A percentile compares a stretch with the other conserved stretches of the same genome.
phyloP scores from a whole-genome alignment of 2,888 invertebrate species.

The Cactoblastis cactorum region DNA sequence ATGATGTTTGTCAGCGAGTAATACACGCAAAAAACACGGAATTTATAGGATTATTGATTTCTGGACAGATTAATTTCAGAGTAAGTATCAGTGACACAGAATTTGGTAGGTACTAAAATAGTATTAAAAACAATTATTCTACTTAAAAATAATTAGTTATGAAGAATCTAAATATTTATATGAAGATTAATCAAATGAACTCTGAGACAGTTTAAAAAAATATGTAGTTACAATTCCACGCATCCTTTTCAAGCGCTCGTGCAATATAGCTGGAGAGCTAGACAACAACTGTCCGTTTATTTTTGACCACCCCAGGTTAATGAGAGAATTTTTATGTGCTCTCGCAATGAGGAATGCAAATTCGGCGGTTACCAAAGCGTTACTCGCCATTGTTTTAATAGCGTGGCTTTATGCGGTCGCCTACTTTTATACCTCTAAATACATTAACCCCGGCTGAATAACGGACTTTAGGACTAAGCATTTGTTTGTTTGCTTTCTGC shows the following conservation, averaged over 20 bases:
- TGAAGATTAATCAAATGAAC: no score
- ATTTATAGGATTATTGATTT: no score
- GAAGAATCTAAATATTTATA: no score
- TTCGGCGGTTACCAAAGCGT: slow-evolving; percentile 65
- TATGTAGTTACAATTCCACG: slow-evolving; percentile 14
- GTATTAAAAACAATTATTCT: no score
- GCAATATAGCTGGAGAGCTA: slow-evolving; percentile 27
- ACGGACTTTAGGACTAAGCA: slow-evolving; percentile 50
- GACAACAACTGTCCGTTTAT: slow-evolving; percentile 44
- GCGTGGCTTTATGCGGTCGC: slow-evolving; percentile 52
- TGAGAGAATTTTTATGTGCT: slow-evolving; percentile 76
- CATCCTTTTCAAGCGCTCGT: slow-evolving; percentile 27
- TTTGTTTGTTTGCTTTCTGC: slow-evolving; percentile 45
- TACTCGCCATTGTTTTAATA: slow-evolving; percentile 70
- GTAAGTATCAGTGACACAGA: no score
- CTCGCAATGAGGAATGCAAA: slow-evolving; percentile 78
- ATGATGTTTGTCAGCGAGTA: no score
- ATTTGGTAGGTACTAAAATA: no score
- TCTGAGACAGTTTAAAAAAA: not conserved
- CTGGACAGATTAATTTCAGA: no score
- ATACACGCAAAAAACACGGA: no score
- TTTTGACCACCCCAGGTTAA: slow-evolving; percentile 71
- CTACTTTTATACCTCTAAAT: slow-evolving; percentile 63
- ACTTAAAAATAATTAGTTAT: no score
- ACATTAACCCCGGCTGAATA: slow-evolving; percentile 55